Evolutionary conservation across 2,797 vertebrate species (phyloP).

Genomic region (Enteromius thamalakanensis): DNA sequence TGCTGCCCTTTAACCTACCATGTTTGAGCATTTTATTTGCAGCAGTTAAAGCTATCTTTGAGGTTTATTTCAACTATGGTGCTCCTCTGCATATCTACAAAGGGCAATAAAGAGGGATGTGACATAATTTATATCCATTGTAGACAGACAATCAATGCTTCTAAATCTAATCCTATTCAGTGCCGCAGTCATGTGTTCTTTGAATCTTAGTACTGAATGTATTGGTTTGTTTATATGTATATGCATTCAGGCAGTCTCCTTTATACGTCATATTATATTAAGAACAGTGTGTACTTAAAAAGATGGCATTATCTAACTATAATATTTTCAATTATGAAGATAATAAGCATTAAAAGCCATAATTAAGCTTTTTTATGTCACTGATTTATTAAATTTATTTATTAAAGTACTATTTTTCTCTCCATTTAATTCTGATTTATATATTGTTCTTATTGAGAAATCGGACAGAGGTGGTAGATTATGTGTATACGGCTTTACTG

Average conservation of each 20-base stretch:
- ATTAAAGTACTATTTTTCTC: constrained; percentile 25
- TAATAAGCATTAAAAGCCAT: constrained; percentile 33
- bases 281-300: constrained; percentile 17
- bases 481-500: constrained; percentile 43
- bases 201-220: background rate
- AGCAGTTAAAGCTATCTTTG: constrained; percentile 39
- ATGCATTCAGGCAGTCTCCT: background rate
- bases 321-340: constrained; percentile 44
- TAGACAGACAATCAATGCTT: constrained; percentile 7
- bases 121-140: constrained; percentile 12
- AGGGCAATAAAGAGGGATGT: constrained; percentile 12
- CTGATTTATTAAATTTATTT: constrained; percentile 24
- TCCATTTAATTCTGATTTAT: constrained; percentile 44
- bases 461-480: constrained; percentile 47
- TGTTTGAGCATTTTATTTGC: constrained; percentile 22
- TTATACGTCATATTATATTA: background rate
- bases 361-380: constrained; percentile 37
- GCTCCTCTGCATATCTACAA: constrained; percentile 1
- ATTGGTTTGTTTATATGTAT: constrained; percentile 6
- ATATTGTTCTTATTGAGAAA: constrained; percentile 48
- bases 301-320: constrained; percentile 17
- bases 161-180: background rate
- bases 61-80: background rate
- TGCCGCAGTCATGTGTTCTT: background rate
- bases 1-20: constrained; percentile 30